Base-by-base conservation (phyloP, 2,797 vertebrate species). In the Ambastaia sidthimunki region DNA sequence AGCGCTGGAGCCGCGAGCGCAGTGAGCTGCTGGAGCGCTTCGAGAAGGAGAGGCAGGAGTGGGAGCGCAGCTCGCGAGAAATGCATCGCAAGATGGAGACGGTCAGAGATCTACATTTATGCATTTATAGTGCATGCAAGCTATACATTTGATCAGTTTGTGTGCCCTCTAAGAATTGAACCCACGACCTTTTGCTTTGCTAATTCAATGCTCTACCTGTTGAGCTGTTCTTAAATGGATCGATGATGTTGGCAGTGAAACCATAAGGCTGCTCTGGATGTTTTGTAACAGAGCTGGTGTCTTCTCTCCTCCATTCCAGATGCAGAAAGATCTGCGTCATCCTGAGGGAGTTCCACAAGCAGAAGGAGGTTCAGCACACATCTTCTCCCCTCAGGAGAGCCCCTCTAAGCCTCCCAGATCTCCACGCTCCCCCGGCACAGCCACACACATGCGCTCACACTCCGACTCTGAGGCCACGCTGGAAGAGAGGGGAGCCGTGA, bases 1-100 rank as follows among this genome's bases (percentile, higher is more conserved):
- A 94, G 86, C 95, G 93, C 85, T 98, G 97, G 98, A 93, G 91
- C 76, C 91, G 93, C 0, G 98, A 98, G 86, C 95, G 95, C 81
- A 85, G 88, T 7, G 96, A 99, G 59, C 94, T 99, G 12, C 89
- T 97, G 41, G 96, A 97, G 74, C 92, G 88, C 65, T 94, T 96
- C 0, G 94, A 97, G 59, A 90, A 86, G 34, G 96, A 98, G 73
- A 89, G 95, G 1, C 94, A 93, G 85, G 96, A 97, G 37, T 98
- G 97, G 96, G 96, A 96, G 28, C 85, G 82, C 74, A 95, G 94
- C 63, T 94, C 94, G 88, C 95, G 93, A 82, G 96, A 97, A 80
- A 91, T 98, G 44, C 92, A 94, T 34, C 90, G 91, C 89, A 92
- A 93, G 84, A 93, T 96, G 89, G 96, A 98, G 81, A 93, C 94